phyloP scores from a whole-genome alignment of 2,888 invertebrate species.

The Phania funesta region DNA sequence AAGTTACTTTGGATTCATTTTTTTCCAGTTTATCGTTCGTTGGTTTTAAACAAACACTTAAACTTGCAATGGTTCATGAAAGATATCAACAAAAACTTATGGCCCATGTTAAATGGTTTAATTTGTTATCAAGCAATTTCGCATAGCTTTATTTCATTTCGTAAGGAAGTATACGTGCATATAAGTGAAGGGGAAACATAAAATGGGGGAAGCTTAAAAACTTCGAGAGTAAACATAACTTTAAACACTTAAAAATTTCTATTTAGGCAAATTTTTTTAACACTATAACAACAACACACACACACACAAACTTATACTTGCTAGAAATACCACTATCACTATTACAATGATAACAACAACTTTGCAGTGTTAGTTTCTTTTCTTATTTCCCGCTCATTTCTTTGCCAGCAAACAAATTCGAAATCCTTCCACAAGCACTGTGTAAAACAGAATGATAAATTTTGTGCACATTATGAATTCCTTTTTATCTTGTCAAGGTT shows the following conservation, averaged over 20 bases:
- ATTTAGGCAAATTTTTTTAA: slow-evolving; percentile 19
- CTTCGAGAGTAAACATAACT: slow-evolving; percentile 5
- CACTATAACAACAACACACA: not conserved
- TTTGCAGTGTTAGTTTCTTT: not conserved
- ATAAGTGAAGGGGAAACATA: not conserved
- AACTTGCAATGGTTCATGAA: slow-evolving; percentile 52
- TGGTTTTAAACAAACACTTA: slow-evolving; percentile 42
- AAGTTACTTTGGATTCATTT: not conserved
- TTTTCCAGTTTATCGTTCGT: not conserved
- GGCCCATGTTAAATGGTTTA: slow-evolving; percentile 61
- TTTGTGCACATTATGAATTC: slow-evolving; percentile 57
- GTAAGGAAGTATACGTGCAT: not conserved
- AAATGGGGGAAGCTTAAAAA: no score
- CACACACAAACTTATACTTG: not conserved
- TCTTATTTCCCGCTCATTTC: not conserved
- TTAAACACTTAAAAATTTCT: slow-evolving; percentile 46
- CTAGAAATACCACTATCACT: slow-evolving; percentile 23
- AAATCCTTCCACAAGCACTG: not conserved
- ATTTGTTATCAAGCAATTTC: slow-evolving; percentile 62
- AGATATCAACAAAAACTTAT: slow-evolving; percentile 56
- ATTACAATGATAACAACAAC: slow-evolving; percentile 4
- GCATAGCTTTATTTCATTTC: slow-evolving; percentile 45
- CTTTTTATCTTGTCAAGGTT: slow-evolving; percentile 39
- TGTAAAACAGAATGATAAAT: slow-evolving; percentile 57
- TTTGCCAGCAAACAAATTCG: not conserved